These are phyloP conservation scores for Anagrus nilaparvatae DNA, from an alignment of 1,140 invertebrate genomes.

Conservation along the genomic window DNA sequence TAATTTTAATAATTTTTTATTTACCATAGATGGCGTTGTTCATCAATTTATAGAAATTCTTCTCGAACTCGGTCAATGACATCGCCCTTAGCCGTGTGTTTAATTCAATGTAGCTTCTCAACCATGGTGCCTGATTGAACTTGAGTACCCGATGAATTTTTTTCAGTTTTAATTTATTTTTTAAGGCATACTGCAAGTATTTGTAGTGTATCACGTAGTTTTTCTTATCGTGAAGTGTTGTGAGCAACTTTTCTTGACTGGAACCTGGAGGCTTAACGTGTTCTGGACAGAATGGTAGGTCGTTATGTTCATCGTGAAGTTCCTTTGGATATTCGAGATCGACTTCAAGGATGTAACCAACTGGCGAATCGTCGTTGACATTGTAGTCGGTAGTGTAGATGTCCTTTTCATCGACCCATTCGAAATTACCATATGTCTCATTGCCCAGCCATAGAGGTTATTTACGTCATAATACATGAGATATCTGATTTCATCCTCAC, in stretches of 20 bases:
- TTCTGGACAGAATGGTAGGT: background rate
- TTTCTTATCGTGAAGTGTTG: background rate
- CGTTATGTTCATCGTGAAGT: background rate
- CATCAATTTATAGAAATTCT: background rate
- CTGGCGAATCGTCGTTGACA: no score
- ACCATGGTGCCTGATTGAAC: background rate
- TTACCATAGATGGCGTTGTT: background rate
- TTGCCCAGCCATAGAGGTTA: no score
- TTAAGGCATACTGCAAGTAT: background rate
- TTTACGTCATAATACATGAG: no score
- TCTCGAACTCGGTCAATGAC: background rate
- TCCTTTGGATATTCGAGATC: background rate
- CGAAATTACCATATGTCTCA: no score
- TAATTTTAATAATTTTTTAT: no score
- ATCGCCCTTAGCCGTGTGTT: background rate
- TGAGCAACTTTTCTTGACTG: background rate
- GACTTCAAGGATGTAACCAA: background rate
- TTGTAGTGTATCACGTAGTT: conserved; percentile 1
- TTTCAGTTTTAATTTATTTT: background rate
- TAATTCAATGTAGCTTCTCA: background rate
- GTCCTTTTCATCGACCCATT: no score
- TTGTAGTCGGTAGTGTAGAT: no score
- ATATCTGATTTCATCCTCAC: no score
- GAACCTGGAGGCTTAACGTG: background rate
- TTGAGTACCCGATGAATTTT: background rate